Conservation (phyloP, 2,113 vertebrate genomes). For the Calidris pugnax region DNA sequence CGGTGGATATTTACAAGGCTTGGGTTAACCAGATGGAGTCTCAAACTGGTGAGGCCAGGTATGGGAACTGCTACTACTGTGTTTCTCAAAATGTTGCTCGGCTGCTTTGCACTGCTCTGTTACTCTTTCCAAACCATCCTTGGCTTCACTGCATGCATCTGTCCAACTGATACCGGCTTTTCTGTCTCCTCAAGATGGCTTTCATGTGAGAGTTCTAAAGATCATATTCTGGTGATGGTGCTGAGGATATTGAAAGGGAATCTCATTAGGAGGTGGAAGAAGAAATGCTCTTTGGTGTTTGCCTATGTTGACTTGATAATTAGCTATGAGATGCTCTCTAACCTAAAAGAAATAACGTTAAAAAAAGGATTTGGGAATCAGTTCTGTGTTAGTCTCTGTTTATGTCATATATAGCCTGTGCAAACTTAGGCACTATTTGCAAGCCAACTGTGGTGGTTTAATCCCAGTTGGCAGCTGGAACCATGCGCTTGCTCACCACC, state of each 20-base stretch:
- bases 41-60: slow-evolving; percentile 97
- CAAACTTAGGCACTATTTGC: not conserved
- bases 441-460: not conserved
- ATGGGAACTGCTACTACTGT: not conserved
- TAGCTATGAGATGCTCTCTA: not conserved
- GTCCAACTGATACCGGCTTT: not conserved
- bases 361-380: not conserved
- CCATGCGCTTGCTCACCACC: not conserved
- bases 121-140: not conserved
- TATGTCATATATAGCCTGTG: not conserved
- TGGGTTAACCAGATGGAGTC: slow-evolving; percentile 99
- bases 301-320: not conserved
- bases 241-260: not conserved
- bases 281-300: not conserved
- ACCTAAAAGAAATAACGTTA: not conserved
- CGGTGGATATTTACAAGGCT: slow-evolving; percentile 96
- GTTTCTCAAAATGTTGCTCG: not conserved
- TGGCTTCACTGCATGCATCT: not conserved
- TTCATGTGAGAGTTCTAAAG: not conserved
- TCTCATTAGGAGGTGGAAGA: not conserved
- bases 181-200: not conserved
- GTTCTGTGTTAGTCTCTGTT: not conserved
- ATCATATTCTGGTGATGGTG: not conserved
- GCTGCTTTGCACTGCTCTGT: not conserved
- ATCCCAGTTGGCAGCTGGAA: not conserved